A percentile compares a stretch with the other conserved stretches of the same genome.
Conservation (phyloP, 2,113 vertebrate species). For the Amblyopsis rosae region DNA sequence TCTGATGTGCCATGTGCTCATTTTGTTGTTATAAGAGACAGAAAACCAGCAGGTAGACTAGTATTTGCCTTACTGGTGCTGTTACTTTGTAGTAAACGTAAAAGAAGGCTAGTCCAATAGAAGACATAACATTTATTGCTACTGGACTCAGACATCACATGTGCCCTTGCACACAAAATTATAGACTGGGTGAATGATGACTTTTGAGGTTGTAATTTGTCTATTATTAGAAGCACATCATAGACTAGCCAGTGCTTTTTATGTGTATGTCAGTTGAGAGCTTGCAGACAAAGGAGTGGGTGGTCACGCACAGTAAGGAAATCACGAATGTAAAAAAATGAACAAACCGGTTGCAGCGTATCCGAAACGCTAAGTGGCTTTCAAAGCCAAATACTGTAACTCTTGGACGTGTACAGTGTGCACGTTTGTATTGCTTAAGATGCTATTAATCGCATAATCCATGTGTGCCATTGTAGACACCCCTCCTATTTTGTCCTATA, state of each 20-base stretch:
- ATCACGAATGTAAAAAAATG: slow-evolving; percentile 31
- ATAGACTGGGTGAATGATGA: slow-evolving; percentile 4
- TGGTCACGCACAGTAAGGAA: slow-evolving; percentile 16
- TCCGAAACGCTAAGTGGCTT: slow-evolving; percentile 24
- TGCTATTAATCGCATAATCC: slow-evolving; percentile 35
- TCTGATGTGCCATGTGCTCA: slow-evolving; percentile 75
- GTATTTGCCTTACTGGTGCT: slow-evolving; percentile 14
- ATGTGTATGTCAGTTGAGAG: slow-evolving; percentile 10
- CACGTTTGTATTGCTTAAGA: slow-evolving; percentile 6
- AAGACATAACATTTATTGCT: slow-evolving; percentile 17
- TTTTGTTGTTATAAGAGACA: slow-evolving; percentile 70
- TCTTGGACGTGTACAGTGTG: background rate
- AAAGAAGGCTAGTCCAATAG: slow-evolving; percentile 24
- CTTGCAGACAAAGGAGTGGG: slow-evolving; percentile 29
- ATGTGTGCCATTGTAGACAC: slow-evolving; percentile 22
- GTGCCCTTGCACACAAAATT: slow-evolving; percentile 41
- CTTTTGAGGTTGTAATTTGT: slow-evolving; percentile 21
- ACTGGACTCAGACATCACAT: slow-evolving; percentile 22
- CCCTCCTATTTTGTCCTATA: background rate
- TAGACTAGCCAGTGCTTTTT: background rate
- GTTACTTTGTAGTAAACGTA: slow-evolving; percentile 27
- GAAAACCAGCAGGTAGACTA: slow-evolving; percentile 77
- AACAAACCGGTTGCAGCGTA: slow-evolving; percentile 19
- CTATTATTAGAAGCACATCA: background rate
- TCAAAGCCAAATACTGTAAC: slow-evolving; percentile 40